Evolutionary conservation across 2,888 invertebrate genomes (phyloP).

Genomic region (Hydrotaea diabolus): DNA sequence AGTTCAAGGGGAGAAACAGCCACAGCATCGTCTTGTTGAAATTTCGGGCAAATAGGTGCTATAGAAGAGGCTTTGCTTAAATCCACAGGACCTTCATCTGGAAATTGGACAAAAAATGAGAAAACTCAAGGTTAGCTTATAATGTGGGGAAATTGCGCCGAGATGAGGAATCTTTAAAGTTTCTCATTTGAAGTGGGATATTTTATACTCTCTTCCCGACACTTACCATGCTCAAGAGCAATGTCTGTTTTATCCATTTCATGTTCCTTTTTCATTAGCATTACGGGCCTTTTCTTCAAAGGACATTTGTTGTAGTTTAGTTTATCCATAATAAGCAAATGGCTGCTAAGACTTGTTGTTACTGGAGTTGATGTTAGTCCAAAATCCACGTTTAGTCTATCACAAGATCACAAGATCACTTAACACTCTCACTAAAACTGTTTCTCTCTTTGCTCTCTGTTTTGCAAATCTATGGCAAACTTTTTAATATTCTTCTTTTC

Average conservation of each 20-base stretch:
- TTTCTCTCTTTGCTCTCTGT: neutral
- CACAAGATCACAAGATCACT: neutral
- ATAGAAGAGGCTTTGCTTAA: constrained; percentile 70
- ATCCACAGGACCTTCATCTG: constrained; percentile 79
- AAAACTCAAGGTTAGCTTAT: neutral
- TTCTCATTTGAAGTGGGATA: too few species aligned
- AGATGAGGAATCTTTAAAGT: too few species aligned
- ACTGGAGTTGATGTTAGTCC: neutral
- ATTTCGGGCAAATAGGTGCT: constrained; percentile 4
- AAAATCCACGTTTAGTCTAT: neutral
- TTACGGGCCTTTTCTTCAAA: constrained; percentile 79
- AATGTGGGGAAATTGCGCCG: too few species aligned
- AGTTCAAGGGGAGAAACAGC: constrained; percentile 48
- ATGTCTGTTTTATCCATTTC: constrained; percentile 65
- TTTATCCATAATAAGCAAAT: constrained; percentile 74
- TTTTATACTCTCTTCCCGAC: too few species aligned
- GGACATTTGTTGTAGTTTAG: constrained; percentile 79
- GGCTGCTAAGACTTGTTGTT: neutral
- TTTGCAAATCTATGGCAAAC: constrained; percentile 10
- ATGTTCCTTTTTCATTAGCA: constrained; percentile 63
- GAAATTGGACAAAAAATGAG: neutral
- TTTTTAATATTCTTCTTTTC: constrained; percentile 23
- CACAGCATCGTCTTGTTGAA: constrained; percentile 16
- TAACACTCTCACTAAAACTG: constrained; percentile 9
- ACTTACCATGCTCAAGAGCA: constrained; percentile 74